phyloP scores from a whole-genome alignment of 53 echinoderm and acorn worm species.

The Patiria pectinifera region DNA sequence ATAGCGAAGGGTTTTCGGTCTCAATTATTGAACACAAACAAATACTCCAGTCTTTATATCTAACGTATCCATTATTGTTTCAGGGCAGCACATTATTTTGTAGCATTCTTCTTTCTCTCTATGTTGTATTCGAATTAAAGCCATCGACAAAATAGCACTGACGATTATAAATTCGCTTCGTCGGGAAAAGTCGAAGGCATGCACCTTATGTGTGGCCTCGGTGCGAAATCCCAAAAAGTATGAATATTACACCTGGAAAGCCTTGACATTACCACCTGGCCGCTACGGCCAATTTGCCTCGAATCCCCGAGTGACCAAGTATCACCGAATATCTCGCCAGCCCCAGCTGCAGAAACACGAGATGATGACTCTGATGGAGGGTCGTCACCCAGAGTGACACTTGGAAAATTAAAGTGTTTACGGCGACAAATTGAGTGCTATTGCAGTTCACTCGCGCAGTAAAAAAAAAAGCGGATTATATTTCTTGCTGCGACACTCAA shows the following conservation, averaged over 20 bases:
- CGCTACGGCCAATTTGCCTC: neutral
- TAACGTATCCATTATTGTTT: no score
- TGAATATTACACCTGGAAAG: neutral
- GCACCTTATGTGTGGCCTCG: neutral
- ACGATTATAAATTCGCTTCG: no score
- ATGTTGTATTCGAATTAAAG: no score
- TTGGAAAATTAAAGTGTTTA: neutral
- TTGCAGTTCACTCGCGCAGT: neutral
- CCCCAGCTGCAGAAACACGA: neutral
- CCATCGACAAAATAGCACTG: no score
- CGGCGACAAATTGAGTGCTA: neutral
- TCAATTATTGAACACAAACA: no score
- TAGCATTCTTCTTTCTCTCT: no score
- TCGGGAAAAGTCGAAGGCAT: neutral
- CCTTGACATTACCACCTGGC: neutral
- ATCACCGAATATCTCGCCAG: neutral
- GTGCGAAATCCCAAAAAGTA: neutral
- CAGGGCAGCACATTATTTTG: no score
- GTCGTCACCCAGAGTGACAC: neutral
- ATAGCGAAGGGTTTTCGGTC: no score
- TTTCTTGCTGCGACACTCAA: neutral
- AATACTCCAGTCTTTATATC: no score
- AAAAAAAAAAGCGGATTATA: neutral
- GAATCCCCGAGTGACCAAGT: neutral
- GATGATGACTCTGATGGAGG: neutral